Percentiles rank a stretch among this genome's conserved stretches.
These are phyloP conservation scores for Lampropteryx suffumata DNA, from an alignment of 2,888 invertebrate species.

Conservation along the genomic window DNA sequence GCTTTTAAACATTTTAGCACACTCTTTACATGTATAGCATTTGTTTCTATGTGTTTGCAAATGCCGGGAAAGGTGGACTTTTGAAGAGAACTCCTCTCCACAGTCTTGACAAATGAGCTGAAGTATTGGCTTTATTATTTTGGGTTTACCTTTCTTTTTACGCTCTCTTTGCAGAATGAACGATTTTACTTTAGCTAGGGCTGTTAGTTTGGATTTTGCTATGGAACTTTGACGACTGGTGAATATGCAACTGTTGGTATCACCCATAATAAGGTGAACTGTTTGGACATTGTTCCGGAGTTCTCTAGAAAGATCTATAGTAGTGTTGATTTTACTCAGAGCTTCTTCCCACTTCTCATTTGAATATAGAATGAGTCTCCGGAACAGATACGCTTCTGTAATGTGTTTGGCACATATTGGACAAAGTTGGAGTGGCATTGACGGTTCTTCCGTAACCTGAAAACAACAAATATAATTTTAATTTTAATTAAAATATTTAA, in stretches of 20 bases:
- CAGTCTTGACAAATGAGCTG: slow-evolving; percentile 56
- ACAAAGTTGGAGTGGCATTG: slow-evolving; percentile 60
- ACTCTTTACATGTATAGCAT: slow-evolving; percentile 50
- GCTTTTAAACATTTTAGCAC: slow-evolving; percentile 52
- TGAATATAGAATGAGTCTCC: slow-evolving; percentile 53
- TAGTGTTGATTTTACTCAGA: slow-evolving; percentile 41
- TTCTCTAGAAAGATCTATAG: slow-evolving; percentile 42
- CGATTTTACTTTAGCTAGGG: slow-evolving; percentile 51
- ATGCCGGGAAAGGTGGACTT: slow-evolving; percentile 47
- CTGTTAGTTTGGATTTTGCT: slow-evolving; percentile 45
- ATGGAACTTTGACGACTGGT: slow-evolving; percentile 47
- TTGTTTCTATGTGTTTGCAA: slow-evolving; percentile 45
- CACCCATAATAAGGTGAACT: slow-evolving; percentile 51
- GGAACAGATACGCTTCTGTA: slow-evolving; percentile 57
- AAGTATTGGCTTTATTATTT: slow-evolving; percentile 6
- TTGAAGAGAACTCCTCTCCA: slow-evolving; percentile 48
- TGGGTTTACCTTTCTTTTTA: slow-evolving; percentile 40
- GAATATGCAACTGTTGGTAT: slow-evolving; percentile 48
- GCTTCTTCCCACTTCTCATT: slow-evolving; percentile 50
- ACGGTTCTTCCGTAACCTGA: slow-evolving; percentile 50
- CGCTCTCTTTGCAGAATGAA: slow-evolving; percentile 45
- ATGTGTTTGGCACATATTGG: slow-evolving; percentile 47
- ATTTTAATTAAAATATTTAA: too few relatives aligned
- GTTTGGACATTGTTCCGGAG: slow-evolving; percentile 39
- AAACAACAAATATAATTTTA: slow-evolving; percentile 25